Percentiles rank a stretch among this genome's conserved stretches.
phyloP scores from a whole-genome alignment of 2,888 invertebrate species.

The Cryptocephalus primarius region DNA sequence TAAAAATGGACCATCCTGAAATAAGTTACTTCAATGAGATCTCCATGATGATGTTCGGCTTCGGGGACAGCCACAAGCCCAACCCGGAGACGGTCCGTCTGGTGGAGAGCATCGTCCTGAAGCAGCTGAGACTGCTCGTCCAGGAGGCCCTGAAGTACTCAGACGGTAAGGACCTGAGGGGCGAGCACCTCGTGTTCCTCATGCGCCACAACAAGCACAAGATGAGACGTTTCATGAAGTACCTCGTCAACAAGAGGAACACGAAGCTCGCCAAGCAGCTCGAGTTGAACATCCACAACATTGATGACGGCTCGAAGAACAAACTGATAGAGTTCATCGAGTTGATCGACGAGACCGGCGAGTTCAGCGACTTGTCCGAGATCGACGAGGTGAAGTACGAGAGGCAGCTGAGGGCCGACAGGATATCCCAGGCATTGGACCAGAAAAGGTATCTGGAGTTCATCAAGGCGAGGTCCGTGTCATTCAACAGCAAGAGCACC shows the following conservation, averaged over 20 bases:
- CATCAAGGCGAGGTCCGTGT: constrained; percentile 65
- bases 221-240: constrained; percentile 63
- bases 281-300: constrained; percentile 24
- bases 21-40: constrained; percentile 56
- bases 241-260: constrained; percentile 49
- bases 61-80: constrained; percentile 79
- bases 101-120: constrained; percentile 73
- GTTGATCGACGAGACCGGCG: constrained; percentile 45
- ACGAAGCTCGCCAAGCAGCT: constrained; percentile 33
- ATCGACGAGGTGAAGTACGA: constrained; percentile 47
- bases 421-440: constrained; percentile 45
- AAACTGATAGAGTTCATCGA: constrained; percentile 43
- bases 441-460: constrained; percentile 63
- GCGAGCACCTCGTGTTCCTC: constrained; percentile 64
- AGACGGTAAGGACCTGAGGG: constrained; percentile 38
- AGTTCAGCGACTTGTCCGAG: constrained; percentile 41
- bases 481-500: constrained; percentile 44
- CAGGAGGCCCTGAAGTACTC: constrained; percentile 62
- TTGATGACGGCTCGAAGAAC: constrained; percentile 37
- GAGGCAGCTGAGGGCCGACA: constrained; percentile 50
- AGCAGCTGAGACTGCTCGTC: constrained; percentile 70
- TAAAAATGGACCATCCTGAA: constrained; percentile 17
- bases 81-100: constrained; percentile 70
- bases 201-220: constrained; percentile 73
- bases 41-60: constrained; percentile 84